A percentile compares a stretch with the other conserved stretches of the same genome.
These are phyloP conservation scores for Ditula angustiorana DNA, from an alignment of 2,888 invertebrate genomes.

Conservation along the genomic window DNA sequence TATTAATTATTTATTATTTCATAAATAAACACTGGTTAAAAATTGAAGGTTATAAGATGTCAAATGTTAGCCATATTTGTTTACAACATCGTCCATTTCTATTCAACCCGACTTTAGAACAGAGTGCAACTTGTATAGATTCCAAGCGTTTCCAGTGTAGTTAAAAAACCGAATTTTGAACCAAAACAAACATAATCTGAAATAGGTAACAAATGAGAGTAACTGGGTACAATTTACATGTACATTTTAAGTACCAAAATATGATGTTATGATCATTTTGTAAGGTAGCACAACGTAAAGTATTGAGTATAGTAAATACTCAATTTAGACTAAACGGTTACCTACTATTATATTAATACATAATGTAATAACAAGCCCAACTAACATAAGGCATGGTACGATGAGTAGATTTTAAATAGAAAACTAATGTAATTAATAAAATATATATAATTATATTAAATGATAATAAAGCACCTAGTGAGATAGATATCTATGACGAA, in stretches of 20 bases:
- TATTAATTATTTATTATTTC: too few relatives aligned
- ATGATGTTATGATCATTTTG: constrained; percentile 46
- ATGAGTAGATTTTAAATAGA: constrained; percentile 30
- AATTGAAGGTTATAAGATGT: too few relatives aligned
- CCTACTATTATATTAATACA: constrained; percentile 37
- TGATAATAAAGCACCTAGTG: constrained; percentile 45
- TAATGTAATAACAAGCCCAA: constrained; percentile 46
- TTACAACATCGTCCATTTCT: too few relatives aligned
- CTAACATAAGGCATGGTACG: constrained; percentile 38
- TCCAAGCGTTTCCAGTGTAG: constrained; percentile 4
- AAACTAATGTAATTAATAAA: constrained; percentile 36
- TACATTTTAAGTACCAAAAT: constrained; percentile 30
- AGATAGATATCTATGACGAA: constrained; percentile 51
- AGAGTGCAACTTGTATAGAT: neutral
- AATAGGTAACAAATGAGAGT: constrained; percentile 44
- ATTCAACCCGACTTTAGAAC: too few relatives aligned
- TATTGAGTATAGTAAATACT: constrained; percentile 5
- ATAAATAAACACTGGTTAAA: too few relatives aligned
- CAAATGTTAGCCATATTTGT: too few relatives aligned
- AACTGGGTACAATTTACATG: constrained; percentile 57
- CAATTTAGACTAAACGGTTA: constrained; percentile 29
- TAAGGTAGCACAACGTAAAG: constrained; percentile 37
- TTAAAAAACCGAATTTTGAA: constrained; percentile 52
- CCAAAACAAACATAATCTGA: constrained; percentile 50
- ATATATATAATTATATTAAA: constrained; percentile 30